Conservation (phyloP, 2,113 vertebrate species). For the Limnothrissa miodon region DNA sequence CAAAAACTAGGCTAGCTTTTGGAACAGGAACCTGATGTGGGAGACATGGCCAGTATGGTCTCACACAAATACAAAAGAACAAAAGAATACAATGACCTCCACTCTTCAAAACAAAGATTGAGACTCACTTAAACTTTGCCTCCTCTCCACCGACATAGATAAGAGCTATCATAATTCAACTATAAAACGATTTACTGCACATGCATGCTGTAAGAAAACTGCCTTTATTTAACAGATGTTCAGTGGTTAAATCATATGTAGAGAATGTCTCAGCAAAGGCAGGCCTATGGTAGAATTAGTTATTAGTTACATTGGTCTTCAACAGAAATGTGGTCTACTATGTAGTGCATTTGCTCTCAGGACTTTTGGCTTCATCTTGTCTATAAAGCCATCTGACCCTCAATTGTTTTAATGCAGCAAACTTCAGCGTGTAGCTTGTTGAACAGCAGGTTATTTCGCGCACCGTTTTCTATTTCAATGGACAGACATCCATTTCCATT, state of each 20-base stretch:
- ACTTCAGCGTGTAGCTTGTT: neutral
- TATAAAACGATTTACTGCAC: neutral
- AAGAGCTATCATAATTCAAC: neutral
- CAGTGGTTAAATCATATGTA: neutral
- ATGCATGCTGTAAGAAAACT: neutral
- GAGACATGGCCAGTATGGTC: too few species aligned
- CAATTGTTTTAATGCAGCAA: neutral
- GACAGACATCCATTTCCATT: neutral
- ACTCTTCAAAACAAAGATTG: neutral
- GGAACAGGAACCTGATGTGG: neutral
- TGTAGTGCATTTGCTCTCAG: too few species aligned
- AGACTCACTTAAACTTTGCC: conserved; percentile 1
- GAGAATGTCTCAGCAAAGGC: neutral
- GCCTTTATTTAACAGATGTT: neutral
- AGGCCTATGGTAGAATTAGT: neutral
- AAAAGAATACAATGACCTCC: neutral
- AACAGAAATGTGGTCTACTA: neutral
- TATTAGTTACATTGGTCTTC: too few species aligned
- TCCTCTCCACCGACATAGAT: neutral
- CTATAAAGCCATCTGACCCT: neutral
- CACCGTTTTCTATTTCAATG: neutral
- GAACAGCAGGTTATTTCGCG: neutral
- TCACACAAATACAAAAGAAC: too few species aligned
- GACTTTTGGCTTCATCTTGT: neutral
- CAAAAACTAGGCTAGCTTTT: neutral